These are phyloP conservation scores for Circaetus cinerascens DNA, from an alignment of 2,113 vertebrate genomes.

Conservation along the genomic window DNA sequence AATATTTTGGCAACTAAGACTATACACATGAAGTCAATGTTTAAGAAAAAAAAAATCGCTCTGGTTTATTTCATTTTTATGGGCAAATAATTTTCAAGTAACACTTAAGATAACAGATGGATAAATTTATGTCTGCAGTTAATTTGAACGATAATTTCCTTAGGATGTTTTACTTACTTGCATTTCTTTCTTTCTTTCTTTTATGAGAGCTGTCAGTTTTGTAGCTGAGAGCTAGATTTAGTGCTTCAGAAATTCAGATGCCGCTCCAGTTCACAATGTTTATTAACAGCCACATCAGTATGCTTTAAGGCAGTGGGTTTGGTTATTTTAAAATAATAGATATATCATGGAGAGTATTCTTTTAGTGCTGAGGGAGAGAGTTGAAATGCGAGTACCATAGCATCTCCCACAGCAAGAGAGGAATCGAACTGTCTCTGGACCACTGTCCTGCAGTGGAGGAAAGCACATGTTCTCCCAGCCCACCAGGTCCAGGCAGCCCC, in stretches of 20 bases:
- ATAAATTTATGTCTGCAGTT: slow-evolving; percentile 60
- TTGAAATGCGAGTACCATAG: not conserved
- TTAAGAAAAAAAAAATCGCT: slow-evolving; percentile 26
- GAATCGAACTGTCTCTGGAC: not conserved
- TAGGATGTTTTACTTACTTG: slow-evolving; percentile 57
- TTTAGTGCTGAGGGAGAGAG: not conserved
- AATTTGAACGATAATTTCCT: slow-evolving; percentile 66
- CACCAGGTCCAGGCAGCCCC: not conserved
- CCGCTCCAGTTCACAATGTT: not conserved
- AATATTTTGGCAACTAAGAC: slow-evolving; percentile 44
- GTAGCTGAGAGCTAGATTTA: slow-evolving; percentile 35
- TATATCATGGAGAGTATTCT: not conserved
- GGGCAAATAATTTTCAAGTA: slow-evolving; percentile 58
- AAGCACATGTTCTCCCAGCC: not conserved
- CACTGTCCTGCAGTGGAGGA: accelerated
- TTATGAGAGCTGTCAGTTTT: slow-evolving; percentile 50
- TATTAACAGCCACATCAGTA: slow-evolving; percentile 46
- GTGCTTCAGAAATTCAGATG: slow-evolving; percentile 8
- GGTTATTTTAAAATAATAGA: slow-evolving; percentile 1
- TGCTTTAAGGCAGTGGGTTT: not conserved
- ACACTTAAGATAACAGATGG: slow-evolving; percentile 58
- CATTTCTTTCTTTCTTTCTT: slow-evolving; percentile 1
- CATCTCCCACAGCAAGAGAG: not conserved
- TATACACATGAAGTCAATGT: slow-evolving; percentile 12
- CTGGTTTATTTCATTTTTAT: slow-evolving; percentile 69